A percentile compares a stretch with the other conserved stretches of the same genome.
Conservation (phyloP, 2,113 vertebrate species). For the Hippocampus zosterae region DNA sequence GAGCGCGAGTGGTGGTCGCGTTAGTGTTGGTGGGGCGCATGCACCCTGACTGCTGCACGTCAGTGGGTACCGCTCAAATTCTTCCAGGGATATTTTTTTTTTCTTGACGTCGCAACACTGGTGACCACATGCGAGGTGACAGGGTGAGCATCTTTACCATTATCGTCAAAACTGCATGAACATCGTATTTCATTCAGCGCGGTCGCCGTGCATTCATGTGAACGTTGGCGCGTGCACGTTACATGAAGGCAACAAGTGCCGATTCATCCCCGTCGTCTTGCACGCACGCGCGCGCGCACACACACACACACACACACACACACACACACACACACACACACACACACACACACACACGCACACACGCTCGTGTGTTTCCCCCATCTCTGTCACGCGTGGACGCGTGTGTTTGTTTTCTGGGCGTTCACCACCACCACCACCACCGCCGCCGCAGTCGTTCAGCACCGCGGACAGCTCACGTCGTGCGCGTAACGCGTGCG, state of each 20-base stretch:
- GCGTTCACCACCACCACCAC: conserved; percentile 57
- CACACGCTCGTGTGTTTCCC: neutral
- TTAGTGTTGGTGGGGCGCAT: conserved; percentile 11
- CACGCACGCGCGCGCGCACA: conserved; percentile 3
- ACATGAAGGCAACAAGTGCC: conserved; percentile 66
- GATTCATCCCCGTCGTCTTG: conserved; percentile 44
- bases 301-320: too few relatives aligned
- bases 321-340: conserved; percentile 1
- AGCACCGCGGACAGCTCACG: conserved; percentile 64
- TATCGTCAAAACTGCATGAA: neutral
- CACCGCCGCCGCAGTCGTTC: conserved; percentile 29
- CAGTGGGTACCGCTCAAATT: conserved; percentile 65
- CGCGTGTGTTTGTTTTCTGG: conserved; percentile 27
- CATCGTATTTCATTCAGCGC: neutral
- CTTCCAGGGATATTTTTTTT: conserved; percentile 26
- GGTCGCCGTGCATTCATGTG: neutral
- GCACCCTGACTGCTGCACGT: conserved; percentile 53
- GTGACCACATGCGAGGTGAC: neutral
- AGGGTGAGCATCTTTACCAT: neutral
- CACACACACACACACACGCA: neutral
- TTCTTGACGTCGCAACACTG: neutral
- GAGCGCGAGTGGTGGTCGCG: conserved; percentile 26
- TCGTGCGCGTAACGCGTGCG: neutral
- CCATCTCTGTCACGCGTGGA: neutral
- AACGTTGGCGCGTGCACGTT: conserved; percentile 5